phyloP scores from a whole-genome alignment of 1,140 invertebrate genomes.

The Diachasma alloeum region DNA sequence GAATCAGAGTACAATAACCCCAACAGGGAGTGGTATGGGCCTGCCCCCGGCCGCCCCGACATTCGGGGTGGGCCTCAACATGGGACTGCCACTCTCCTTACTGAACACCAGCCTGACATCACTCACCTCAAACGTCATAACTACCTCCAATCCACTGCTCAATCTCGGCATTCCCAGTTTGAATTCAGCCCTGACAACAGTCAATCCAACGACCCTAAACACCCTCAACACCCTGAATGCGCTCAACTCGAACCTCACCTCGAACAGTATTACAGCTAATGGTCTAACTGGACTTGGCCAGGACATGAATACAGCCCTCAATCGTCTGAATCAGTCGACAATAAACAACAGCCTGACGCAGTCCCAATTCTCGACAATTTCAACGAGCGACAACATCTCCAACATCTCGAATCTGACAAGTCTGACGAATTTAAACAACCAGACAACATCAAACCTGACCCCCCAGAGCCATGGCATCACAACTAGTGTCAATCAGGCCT shows the following conservation, averaged over 20 bases:
- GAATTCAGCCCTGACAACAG: conserved; percentile 59
- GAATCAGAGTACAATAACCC: conserved; percentile 63
- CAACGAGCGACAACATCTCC: conserved; percentile 39
- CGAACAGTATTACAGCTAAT: conserved; percentile 61
- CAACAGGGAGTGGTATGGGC: conserved; percentile 65
- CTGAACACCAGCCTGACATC: conserved; percentile 62
- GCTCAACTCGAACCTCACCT: conserved; percentile 59
- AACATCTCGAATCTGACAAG: conserved; percentile 6
- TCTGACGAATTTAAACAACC: conserved; percentile 27
- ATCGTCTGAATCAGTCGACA: conserved; percentile 53
- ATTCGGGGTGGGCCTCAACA: conserved; percentile 66
- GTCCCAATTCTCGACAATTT: conserved; percentile 42
- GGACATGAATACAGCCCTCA: conserved; percentile 57
- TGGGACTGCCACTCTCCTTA: conserved; percentile 64
- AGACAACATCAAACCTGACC: conserved; percentile 47
- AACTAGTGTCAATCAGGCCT: conserved; percentile 50
- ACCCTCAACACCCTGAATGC: conserved; percentile 58
- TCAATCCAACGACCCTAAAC: conserved; percentile 51
- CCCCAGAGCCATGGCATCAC: conserved; percentile 43
- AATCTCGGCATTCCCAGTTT: conserved; percentile 61
- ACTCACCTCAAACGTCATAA: conserved; percentile 63
- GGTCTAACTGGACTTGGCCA: conserved; percentile 53
- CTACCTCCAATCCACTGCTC: conserved; percentile 63
- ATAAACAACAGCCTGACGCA: not conserved
- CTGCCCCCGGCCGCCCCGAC: conserved; percentile 65